Conservation (phyloP, 2,888 invertebrate genomes). For the Dilophus febrilis region DNA sequence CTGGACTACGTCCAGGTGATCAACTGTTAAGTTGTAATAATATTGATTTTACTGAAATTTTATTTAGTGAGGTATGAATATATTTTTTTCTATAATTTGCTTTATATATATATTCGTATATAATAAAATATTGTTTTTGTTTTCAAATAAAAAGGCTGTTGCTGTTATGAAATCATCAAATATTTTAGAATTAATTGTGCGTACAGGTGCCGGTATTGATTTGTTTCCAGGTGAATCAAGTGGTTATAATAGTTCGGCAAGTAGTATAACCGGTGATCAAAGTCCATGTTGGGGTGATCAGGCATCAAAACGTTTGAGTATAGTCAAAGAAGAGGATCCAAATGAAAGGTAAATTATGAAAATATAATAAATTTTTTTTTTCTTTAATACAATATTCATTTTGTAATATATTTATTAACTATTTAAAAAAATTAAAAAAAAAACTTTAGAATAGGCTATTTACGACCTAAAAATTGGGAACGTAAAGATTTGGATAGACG, state of each 20-base stretch:
- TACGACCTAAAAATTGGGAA: not conserved
- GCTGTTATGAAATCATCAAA: slow-evolving; percentile 62
- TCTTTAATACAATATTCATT: too few relatives aligned
- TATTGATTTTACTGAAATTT: slow-evolving; percentile 54
- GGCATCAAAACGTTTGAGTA: slow-evolving; percentile 43
- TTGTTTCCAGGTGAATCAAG: slow-evolving; percentile 67
- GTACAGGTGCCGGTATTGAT: slow-evolving; percentile 63
- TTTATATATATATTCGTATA: too few relatives aligned
- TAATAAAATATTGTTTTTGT: too few relatives aligned
- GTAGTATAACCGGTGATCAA: slow-evolving; percentile 59
- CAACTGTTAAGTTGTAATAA: slow-evolving; percentile 84
- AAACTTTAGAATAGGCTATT: not conserved
- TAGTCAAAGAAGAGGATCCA: slow-evolving; percentile 47
- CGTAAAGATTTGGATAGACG: slow-evolving; percentile 1
- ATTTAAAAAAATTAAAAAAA: not conserved
- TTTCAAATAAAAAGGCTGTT: slow-evolving; percentile 53
- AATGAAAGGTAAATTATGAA: not conserved
- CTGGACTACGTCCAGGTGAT: slow-evolving; percentile 77
- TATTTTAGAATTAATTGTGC: slow-evolving; percentile 56
- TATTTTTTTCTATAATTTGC: too few relatives aligned
- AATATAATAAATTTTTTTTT: too few relatives aligned
- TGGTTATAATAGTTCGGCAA: slow-evolving; percentile 72
- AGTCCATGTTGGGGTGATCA: slow-evolving; percentile 49
- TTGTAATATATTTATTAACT: too few relatives aligned
- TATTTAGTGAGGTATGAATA: slow-evolving; percentile 67